Evolutionary conservation across 1,140 invertebrate species (phyloP).

Genomic region (Ephestia elutella): DNA sequence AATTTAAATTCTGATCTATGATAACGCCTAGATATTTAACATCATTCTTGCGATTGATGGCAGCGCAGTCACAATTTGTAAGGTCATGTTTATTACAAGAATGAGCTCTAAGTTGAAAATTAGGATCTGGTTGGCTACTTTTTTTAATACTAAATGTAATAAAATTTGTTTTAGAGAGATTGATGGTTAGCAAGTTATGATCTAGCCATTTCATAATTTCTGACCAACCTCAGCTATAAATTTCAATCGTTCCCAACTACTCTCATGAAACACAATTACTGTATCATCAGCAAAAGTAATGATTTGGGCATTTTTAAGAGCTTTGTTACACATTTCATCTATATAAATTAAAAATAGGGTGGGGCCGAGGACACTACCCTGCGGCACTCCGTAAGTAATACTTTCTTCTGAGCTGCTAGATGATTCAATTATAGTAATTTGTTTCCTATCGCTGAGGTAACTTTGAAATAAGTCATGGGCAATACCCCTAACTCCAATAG

Average conservation of each 20-base stretch:
- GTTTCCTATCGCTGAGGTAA: not conserved
- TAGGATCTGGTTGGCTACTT: not conserved
- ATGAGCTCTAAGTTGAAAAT: not conserved
- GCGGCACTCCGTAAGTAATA: slow-evolving; percentile 2
- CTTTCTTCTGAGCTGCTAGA: not conserved
- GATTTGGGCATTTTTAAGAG: slow-evolving; percentile 2
- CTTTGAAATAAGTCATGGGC: not conserved
- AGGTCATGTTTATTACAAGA: not conserved
- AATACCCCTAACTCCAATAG: slow-evolving; percentile 6
- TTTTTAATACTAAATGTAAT: not conserved
- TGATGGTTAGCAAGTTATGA: too few relatives aligned
- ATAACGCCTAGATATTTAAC: slow-evolving; percentile 4
- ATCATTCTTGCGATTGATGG: too few relatives aligned
- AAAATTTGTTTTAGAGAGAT: slow-evolving; percentile 2
- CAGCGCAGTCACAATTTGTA: not conserved
- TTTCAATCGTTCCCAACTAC: not conserved
- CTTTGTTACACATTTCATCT: slow-evolving; percentile 6
- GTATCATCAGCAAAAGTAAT: not conserved
- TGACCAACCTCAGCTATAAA: not conserved
- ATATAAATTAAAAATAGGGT: slow-evolving; percentile 10
- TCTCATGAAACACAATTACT: not conserved
- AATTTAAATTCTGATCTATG: not conserved
- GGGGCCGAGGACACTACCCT: slow-evolving; percentile 9
- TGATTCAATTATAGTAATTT: not conserved
- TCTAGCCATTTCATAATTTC: too few relatives aligned